Evolutionary conservation across 2,797 vertebrate genomes (phyloP).

Genomic region (Scolopax rusticola): DNA sequence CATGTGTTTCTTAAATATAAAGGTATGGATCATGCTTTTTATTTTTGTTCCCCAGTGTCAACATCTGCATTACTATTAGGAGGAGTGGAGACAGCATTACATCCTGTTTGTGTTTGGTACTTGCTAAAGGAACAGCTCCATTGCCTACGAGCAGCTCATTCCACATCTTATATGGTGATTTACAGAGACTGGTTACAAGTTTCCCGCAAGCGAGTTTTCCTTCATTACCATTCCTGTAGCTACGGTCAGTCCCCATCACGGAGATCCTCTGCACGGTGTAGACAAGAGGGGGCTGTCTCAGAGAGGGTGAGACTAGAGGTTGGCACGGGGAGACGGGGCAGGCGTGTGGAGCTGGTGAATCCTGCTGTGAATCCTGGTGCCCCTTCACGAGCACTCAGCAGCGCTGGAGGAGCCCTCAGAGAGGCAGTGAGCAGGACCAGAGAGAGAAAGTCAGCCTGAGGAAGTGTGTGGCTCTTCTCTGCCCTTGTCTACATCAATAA

Average conservation of each 20-base stretch:
- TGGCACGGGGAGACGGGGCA: accelerated
- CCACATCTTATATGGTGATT: not conserved
- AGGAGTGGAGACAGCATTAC: not conserved
- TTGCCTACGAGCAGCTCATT: not conserved
- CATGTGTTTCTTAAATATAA: not conserved
- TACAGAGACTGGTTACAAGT: not conserved
- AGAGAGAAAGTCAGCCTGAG: not conserved
- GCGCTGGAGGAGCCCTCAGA: accelerated
- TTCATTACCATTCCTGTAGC: not conserved
- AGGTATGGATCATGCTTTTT: not conserved
- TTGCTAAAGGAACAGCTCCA: not conserved
- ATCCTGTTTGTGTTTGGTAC: not conserved
- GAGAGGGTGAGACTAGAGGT: not conserved
- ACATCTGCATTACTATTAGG: not conserved
- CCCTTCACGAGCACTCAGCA: accelerated
- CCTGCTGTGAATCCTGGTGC: not conserved
- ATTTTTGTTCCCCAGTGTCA: not conserved
- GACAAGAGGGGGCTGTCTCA: not conserved
- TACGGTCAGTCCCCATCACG: not conserved
- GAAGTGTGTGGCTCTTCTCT: not conserved
- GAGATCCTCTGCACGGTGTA: accelerated
- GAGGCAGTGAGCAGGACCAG: accelerated
- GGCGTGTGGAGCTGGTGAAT: accelerated
- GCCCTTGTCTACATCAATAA: not conserved
- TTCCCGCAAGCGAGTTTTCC: not conserved